Base-by-base conservation (phyloP, 1,140 invertebrate species). In the Diabrotica virgifera region DNA sequence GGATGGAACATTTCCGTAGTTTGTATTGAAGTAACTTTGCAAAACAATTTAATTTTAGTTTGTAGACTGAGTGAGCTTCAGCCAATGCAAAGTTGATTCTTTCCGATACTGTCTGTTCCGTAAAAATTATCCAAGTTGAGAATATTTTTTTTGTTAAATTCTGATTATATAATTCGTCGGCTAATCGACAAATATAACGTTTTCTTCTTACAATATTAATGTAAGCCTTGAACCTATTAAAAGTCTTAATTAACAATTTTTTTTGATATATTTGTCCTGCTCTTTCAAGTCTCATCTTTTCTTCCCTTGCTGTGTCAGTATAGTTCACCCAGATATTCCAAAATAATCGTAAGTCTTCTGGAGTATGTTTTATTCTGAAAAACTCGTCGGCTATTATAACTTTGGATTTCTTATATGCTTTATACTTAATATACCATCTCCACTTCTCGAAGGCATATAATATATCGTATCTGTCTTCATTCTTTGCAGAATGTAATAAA, bases 61-160 rank as follows among this genome's bases (percentile, higher is more conserved):
- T 64, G 40, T 24, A 52, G 9, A 46, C 11, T 50, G 40, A 64
- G 53, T 55, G 46, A 36, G 50, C 62, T 40, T 65, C 5, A 7
- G 62, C 58, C 51, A 64, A 55, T 38, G 52, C 8, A 5, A 38
- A 46, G 51, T 56, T 68, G 37, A 62, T 37, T 53, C 59, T 65
- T 36, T 58, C 51, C 13, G 36, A 46, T 36, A 61, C 40, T 46
- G 14, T 58, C 5, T 67, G 9, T 46, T 14, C 62, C 50, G 53
- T 58, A 62, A 65, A 72, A 37, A 12, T 53, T 51, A 40, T 51
- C 38, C 65, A 63, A 37, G 14, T 59, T n/a, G 54, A 53, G 36
- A 74, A 69, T 50, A 37, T 40, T 59, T 65, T 64, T 11, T 54
- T 50, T 52, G 60, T 51, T 11, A 74, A 36, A 63, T 62, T 66